phyloP scores from a whole-genome alignment of 64 coral and sea anemone genomes.

The Pachyseris speciosa region DNA sequence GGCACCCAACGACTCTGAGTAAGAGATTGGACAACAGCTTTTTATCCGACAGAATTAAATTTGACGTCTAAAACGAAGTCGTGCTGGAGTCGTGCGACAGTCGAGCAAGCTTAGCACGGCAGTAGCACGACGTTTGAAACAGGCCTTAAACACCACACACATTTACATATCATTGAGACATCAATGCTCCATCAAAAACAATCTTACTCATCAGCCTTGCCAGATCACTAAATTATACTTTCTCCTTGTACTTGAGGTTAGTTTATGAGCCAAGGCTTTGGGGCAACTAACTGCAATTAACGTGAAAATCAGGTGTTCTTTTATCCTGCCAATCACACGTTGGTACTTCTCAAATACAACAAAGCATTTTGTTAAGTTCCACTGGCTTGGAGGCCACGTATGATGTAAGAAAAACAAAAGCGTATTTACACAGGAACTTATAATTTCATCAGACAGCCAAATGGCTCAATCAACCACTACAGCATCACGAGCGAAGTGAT shows the following conservation, averaged over 20 bases:
- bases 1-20: too few relatives aligned
- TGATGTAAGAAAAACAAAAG: constrained; percentile 20
- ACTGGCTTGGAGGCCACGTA: neutral
- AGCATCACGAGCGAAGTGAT: neutral
- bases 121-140: too few relatives aligned
- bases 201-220: neutral
- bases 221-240: neutral
- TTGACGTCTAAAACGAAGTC: too few relatives aligned
- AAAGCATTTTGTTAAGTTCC: neutral
- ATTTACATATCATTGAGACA: too few relatives aligned
- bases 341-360: neutral
- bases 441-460: neutral
- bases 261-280: neutral
- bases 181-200: neutral
- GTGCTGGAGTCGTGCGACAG: too few relatives aligned
- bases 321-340: constrained; percentile 12
- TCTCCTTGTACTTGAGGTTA: neutral
- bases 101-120: too few relatives aligned
- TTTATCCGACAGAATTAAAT: too few relatives aligned
- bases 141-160: too few relatives aligned
- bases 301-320: neutral
- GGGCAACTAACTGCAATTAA: neutral
- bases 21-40: too few relatives aligned
- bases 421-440: neutral
- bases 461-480: neutral